Evolutionary conservation across 2,888 invertebrate genomes (phyloP).

Genomic region (Galeopsomyia nigrocyanea): DNA sequence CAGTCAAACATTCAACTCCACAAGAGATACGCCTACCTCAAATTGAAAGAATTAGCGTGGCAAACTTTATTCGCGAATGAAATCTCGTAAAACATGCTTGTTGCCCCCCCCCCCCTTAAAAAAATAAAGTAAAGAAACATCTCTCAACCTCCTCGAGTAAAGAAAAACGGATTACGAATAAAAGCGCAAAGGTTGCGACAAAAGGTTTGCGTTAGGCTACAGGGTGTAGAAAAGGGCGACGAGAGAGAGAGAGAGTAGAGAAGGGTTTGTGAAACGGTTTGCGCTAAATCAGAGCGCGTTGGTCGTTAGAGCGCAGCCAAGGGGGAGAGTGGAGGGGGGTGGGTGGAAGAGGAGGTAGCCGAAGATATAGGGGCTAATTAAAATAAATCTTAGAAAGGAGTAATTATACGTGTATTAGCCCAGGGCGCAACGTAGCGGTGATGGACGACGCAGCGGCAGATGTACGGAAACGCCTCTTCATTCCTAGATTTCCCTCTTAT

Average conservation of each 20-base stretch:
- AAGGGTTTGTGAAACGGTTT: slow-evolving; percentile 56
- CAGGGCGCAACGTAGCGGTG: slow-evolving; percentile 58
- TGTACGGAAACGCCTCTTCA: slow-evolving; percentile 69
- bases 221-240: too few relatives aligned
- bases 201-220: slow-evolving; percentile 15
- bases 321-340: slow-evolving; percentile 22
- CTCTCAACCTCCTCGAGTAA: neutral
- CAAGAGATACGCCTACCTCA: too few relatives aligned
- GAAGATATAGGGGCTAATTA: slow-evolving; percentile 68
- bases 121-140: too few relatives aligned
- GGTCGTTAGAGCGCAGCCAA: slow-evolving; percentile 64
- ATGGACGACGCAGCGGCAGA: slow-evolving; percentile 68
- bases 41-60: too few relatives aligned
- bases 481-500: slow-evolving; percentile 67
- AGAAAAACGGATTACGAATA: slow-evolving; percentile 22
- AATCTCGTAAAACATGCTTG: too few relatives aligned
- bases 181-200: slow-evolving; percentile 39
- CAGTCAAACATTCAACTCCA: too few relatives aligned
- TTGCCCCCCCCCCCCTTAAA: too few relatives aligned
- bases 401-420: slow-evolving; percentile 70
- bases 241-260: neutral
- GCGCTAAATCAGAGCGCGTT: slow-evolving; percentile 59
- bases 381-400: slow-evolving; percentile 69
- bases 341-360: slow-evolving; percentile 43
- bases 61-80: too few relatives aligned